Evolutionary conservation across 2,888 invertebrate genomes (phyloP).

Genomic region (Bembecia ichneumoniformis): DNA sequence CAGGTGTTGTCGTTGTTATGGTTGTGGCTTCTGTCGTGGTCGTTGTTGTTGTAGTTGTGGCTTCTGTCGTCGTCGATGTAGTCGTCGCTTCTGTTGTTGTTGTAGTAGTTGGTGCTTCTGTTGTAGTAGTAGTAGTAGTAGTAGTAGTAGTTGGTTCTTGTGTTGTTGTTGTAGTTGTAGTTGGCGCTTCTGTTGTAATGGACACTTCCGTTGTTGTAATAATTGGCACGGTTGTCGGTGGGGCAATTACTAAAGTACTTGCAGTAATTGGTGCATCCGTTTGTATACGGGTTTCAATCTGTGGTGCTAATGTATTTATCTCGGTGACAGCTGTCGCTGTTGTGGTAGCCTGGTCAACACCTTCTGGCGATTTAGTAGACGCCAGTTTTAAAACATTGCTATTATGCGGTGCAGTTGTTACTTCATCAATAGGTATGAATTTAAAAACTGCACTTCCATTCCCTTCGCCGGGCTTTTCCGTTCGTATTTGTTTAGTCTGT

Average conservation of each 20-base stretch:
- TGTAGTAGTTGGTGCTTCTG: slow-evolving; percentile 16
- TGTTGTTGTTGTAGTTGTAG: slow-evolving; percentile 14
- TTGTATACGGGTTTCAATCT: slow-evolving; percentile 29
- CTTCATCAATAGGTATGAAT: slow-evolving; percentile 64
- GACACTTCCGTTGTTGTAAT: slow-evolving; percentile 12
- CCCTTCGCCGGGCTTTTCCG: slow-evolving; percentile 58
- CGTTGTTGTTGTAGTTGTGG: slow-evolving; percentile 10
- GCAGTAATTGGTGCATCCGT: slow-evolving; percentile 27
- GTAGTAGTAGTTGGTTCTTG: slow-evolving; percentile 9
- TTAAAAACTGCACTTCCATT: slow-evolving; percentile 54
- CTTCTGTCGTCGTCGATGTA: slow-evolving; percentile 14
- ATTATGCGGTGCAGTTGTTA: slow-evolving; percentile 44
- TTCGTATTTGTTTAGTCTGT: slow-evolving; percentile 70
- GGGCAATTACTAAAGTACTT: slow-evolving; percentile 15
- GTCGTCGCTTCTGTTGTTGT: slow-evolving; percentile 17
- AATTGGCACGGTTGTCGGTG: slow-evolving; percentile 11
- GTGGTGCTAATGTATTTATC: slow-evolving; percentile 43
- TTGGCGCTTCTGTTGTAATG: slow-evolving; percentile 11
- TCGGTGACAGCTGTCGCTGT: slow-evolving; percentile 36
- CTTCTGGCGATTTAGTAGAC: slow-evolving; percentile 42
- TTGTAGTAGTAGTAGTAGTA: slow-evolving; percentile 23
- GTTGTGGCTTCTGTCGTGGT: slow-evolving; percentile 16
- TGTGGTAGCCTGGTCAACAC: slow-evolving; percentile 24
- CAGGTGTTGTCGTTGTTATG: slow-evolving; percentile 12
- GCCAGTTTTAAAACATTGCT: slow-evolving; percentile 58